Evolutionary conservation across 2,888 invertebrate genomes (phyloP).

Genomic region (Lepidocyrtinus sp.): DNA sequence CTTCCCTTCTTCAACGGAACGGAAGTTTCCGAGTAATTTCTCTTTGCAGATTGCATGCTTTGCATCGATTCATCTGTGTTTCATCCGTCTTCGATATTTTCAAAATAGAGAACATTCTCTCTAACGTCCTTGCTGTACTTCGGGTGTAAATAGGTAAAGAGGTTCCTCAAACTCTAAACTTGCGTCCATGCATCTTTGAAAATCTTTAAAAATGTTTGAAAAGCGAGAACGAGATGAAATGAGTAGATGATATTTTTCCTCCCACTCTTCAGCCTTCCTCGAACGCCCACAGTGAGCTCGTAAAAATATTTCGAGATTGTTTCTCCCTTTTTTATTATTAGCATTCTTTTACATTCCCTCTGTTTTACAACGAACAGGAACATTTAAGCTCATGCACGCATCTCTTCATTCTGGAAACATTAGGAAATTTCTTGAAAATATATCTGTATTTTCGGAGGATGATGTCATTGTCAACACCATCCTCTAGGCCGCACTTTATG

Average conservation of each 20-base stretch:
- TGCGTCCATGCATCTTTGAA: not conserved
- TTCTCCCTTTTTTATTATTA: constrained; percentile 1
- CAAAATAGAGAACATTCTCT: not conserved
- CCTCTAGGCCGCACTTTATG: too few relatives aligned
- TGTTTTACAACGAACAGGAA: not conserved
- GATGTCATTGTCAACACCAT: not conserved
- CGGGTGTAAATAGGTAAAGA: constrained; percentile 7
- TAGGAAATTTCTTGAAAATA: not conserved
- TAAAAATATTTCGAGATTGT: constrained; percentile 7
- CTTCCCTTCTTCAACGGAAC: not conserved
- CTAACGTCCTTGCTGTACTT: not conserved
- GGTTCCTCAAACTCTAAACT: constrained; percentile 1
- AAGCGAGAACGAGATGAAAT: not conserved
- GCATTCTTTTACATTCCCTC: not conserved
- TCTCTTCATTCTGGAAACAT: not conserved
- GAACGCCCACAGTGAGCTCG: constrained; percentile 1
- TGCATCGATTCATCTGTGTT: not conserved
- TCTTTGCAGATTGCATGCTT: not conserved
- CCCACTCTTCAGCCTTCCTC: constrained; percentile 7
- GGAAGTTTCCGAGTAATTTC: constrained; percentile 10
- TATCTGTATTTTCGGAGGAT: not conserved
- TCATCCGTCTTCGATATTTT: not conserved
- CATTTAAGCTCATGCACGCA: not conserved
- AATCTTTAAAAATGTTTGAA: too few relatives aligned
- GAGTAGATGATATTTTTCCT: constrained; percentile 9